Conservation (phyloP, 2,797 vertebrate genomes). For the Chiloscyllium punctatum region DNA sequence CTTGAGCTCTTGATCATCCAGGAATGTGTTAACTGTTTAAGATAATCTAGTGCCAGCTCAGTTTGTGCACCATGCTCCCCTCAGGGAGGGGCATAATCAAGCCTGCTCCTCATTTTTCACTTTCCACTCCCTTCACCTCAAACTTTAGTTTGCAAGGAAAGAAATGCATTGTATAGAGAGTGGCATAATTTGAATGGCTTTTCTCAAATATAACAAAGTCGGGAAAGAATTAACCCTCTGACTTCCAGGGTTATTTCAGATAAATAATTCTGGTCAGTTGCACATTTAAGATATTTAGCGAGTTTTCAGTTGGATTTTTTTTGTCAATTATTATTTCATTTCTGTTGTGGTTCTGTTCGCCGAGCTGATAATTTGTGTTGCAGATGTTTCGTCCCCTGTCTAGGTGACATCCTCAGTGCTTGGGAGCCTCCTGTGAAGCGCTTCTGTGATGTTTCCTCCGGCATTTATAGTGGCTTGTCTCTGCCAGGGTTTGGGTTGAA, state of each 20-base stretch:
- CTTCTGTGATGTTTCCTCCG: too few relatives aligned
- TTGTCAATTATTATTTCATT: background rate
- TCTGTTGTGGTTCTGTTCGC: too few relatives aligned
- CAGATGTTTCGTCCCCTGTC: too few relatives aligned
- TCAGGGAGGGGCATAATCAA: slow-evolving; percentile 63
- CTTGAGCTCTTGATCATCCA: slow-evolving; percentile 94
- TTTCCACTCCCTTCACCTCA: slow-evolving; percentile 65
- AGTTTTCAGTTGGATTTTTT: background rate
- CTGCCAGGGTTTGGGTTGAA: too few relatives aligned
- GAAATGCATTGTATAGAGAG: slow-evolving; percentile 68
- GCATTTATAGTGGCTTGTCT: too few relatives aligned
- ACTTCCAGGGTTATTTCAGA: slow-evolving; percentile 45
- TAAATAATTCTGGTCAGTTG: background rate
- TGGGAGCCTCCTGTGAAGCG: too few relatives aligned
- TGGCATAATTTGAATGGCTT: slow-evolving; percentile 61
- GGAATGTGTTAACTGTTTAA: slow-evolving; percentile 97
- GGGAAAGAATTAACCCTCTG: slow-evolving; percentile 70
- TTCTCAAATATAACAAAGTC: slow-evolving; percentile 67
- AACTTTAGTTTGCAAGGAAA: slow-evolving; percentile 31
- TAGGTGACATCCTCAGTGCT: too few relatives aligned
- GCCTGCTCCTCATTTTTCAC: slow-evolving; percentile 66
- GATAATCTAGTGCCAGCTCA: slow-evolving; percentile 95
- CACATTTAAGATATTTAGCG: background rate
- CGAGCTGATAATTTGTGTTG: too few relatives aligned
- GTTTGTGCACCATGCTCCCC: slow-evolving; percentile 83